phyloP scores from a whole-genome alignment of 2,888 invertebrate species.

The Lasioglossum lativentre region DNA sequence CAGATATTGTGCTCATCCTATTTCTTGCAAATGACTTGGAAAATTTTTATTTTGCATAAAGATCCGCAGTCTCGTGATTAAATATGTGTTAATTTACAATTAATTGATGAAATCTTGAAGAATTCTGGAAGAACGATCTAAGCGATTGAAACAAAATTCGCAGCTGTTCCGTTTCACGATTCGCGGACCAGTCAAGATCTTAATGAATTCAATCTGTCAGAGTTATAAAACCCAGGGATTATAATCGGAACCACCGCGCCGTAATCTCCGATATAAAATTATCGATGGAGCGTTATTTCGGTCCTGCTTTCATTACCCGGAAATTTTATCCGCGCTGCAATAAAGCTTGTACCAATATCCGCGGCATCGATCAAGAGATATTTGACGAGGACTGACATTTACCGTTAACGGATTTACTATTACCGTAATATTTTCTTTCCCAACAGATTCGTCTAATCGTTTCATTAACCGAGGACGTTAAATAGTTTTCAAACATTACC shows the following conservation, averaged over 20 bases:
- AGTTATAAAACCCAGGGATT: slow-evolving; percentile 65
- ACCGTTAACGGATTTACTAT: slow-evolving; percentile 59
- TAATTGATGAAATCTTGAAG: no score
- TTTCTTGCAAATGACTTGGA: no score
- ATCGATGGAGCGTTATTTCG: slow-evolving; percentile 65
- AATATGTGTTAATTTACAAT: no score
- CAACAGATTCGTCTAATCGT: slow-evolving; percentile 47
- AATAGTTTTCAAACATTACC: slow-evolving; percentile 1
- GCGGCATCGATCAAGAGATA: slow-evolving; percentile 66
- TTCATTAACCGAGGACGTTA: slow-evolving; percentile 28
- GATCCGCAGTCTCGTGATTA: no score
- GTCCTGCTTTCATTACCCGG: slow-evolving; percentile 61
- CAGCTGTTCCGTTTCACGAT: background rate
- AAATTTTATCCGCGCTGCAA: slow-evolving; percentile 64
- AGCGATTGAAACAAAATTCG: background rate
- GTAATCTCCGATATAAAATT: slow-evolving; percentile 69
- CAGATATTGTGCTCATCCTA: no score
- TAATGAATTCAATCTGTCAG: slow-evolving; percentile 54
- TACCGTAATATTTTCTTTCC: slow-evolving; percentile 61
- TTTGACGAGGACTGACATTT: slow-evolving; percentile 65
- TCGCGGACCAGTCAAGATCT: slow-evolving; percentile 18
- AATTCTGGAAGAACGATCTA: background rate
- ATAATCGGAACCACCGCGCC: slow-evolving; percentile 59
- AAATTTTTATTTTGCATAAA: no score
- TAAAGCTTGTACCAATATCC: slow-evolving; percentile 66